Base-by-base conservation (phyloP, 2,888 invertebrate species). In the Caenorhabditis drosophilae region DNA sequence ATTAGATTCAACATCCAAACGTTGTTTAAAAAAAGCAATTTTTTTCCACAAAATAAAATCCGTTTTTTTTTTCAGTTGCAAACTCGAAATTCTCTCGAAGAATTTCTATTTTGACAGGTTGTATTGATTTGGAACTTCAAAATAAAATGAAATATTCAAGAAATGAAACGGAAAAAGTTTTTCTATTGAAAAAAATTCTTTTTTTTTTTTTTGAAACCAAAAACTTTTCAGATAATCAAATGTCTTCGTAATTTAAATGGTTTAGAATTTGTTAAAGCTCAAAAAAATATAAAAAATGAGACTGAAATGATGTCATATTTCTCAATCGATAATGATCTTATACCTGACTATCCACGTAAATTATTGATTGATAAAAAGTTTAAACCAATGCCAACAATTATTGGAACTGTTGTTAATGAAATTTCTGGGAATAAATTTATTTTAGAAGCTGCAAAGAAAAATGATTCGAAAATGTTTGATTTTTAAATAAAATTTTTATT, bases 321-420 rank as follows among this genome's bases (percentile, higher is more conserved):
- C n/a, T 42, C 20, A 4, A 36, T 59, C 18, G 58, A 59, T 36
- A 52, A 48, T 20, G 18, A 47, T 26, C 42, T 55, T 15, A 45
- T 59, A 9, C 31, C n/a, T 2, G 52, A 52, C 20, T 11, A 59
- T 12, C 46, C 51, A 1, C 23, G 46, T 3, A 25, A 27, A 26
- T 26, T 53, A 23, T 26, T 51, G 27, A 18, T 40, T 25, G 1
- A 22, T 12, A 46, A 51, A 35, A 41, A 40, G 18, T 51, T 34
- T 18, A 4, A 25, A 0, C 40, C 35, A 20, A 48, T 42, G 18
- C 47, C 52, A 1, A n/a, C 52, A 4, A 9, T 59, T 20, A 52
- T 48, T 6, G 58, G 58, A 3, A 46, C 58, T 4, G 58, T 59
- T 1, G 35, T 47, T 1, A 36, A 26, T 42, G 58, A 59, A 25